Conservation (phyloP, 92 coral and sea anemone genomes). For the Parazoanthus darwini region DNA sequence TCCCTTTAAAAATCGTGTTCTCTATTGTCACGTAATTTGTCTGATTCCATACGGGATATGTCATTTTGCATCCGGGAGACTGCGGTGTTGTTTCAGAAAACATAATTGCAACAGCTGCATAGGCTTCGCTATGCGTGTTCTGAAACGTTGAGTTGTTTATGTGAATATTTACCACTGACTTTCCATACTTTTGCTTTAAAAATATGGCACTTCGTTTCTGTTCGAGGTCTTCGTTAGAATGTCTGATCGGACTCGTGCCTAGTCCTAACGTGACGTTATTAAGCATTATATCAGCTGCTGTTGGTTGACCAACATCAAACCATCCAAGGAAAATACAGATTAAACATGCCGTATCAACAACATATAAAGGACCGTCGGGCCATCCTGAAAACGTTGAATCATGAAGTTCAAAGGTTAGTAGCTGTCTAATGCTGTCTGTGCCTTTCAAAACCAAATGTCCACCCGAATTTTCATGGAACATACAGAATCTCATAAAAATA, state of each 20-base stretch:
- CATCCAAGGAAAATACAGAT: slow-evolving; percentile 8
- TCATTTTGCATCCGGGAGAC: slow-evolving; percentile 22
- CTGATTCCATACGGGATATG: slow-evolving; percentile 50
- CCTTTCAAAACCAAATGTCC: slow-evolving; percentile 4
- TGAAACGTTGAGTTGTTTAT: slow-evolving; percentile 23
- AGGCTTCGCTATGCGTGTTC: background rate
- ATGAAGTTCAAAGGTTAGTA: background rate
- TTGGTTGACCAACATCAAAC: background rate
- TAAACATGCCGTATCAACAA: background rate
- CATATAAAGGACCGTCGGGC: background rate
- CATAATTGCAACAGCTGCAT: slow-evolving; percentile 3
- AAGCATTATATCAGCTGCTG: background rate
- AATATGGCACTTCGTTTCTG: background rate
- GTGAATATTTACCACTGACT: background rate
- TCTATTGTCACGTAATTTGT: slow-evolving; percentile 36
- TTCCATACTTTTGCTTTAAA: background rate
- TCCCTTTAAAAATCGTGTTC: slow-evolving; percentile 37
- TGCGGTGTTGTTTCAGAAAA: slow-evolving; percentile 13
- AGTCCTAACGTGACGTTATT: background rate
- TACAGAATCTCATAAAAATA: background rate
- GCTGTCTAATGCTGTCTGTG: background rate
- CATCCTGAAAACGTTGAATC: slow-evolving; percentile 16
- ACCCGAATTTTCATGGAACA: background rate
- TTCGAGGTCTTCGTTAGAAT: background rate
- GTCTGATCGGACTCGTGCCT: background rate